Conservation (phyloP, 2,888 invertebrate species). For the Lasioglossum figueresi region DNA sequence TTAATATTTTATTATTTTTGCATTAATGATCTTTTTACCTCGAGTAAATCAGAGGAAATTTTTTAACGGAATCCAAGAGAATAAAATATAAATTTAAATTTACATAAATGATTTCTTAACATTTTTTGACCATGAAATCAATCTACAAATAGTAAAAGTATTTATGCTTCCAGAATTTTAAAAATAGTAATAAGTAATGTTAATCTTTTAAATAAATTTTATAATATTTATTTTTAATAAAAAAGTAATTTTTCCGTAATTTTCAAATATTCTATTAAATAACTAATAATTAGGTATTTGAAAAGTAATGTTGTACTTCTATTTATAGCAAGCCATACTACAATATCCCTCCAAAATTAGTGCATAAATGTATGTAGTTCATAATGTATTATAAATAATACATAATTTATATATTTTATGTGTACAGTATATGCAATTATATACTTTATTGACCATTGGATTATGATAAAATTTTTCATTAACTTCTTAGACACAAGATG, state of each 20-base stretch:
- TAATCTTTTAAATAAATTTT: slow-evolving; percentile 1
- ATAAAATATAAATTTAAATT: slow-evolving; percentile 3
- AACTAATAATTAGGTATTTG: slow-evolving; percentile 28
- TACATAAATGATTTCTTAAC: slow-evolving; percentile 6
- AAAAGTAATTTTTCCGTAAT: slow-evolving; percentile 25
- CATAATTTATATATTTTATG: slow-evolving; percentile 62
- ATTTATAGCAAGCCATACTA: slow-evolving; percentile 65
- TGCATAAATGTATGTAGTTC: slow-evolving; percentile 57
- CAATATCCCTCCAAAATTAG: slow-evolving; percentile 69
- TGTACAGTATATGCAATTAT: slow-evolving; percentile 77
- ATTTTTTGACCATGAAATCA: neutral
- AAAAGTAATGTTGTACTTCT: slow-evolving; percentile 42
- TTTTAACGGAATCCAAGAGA: neutral
- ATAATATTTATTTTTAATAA: slow-evolving; percentile 29
- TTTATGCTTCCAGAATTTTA: slow-evolving; percentile 13
- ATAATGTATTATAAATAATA: slow-evolving; percentile 66
- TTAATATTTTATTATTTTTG: slow-evolving; percentile 22
- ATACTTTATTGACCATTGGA: slow-evolving; percentile 60
- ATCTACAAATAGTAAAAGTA: slow-evolving; percentile 4
- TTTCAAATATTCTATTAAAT: slow-evolving; percentile 13
- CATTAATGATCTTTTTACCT: slow-evolving; percentile 14
- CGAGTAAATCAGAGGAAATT: neutral
- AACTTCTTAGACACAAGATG: slow-evolving; percentile 47
- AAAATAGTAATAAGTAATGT: neutral
- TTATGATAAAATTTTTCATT: slow-evolving; percentile 56